phyloP scores from a whole-genome alignment of 2,113 vertebrate species.

The Bostrychus sinensis region DNA sequence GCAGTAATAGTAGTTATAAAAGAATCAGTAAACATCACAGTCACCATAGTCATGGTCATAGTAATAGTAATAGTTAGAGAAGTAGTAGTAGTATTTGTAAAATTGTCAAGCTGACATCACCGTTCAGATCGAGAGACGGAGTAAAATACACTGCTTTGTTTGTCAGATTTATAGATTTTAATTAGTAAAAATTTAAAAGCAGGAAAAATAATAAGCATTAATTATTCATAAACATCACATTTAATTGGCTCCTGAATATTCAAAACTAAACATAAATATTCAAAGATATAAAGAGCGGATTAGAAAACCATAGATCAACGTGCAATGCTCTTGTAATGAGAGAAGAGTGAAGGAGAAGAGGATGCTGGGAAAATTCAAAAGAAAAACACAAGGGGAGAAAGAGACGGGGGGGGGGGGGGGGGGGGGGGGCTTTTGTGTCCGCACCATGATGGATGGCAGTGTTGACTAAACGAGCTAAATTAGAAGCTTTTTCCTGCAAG shows the following conservation, averaged over 20 bases:
- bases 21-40: background rate
- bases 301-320: conserved; percentile 57
- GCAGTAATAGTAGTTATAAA: background rate
- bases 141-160: conserved; percentile 53
- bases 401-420: conserved; percentile 58
- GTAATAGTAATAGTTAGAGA: too few relatives aligned
- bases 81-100: too few relatives aligned
- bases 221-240: conserved; percentile 68
- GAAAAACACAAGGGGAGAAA: conserved; percentile 37
- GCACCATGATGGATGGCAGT: conserved; percentile 71
- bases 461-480: conserved; percentile 74
- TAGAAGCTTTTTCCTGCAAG: conserved; percentile 73
- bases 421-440: conserved; percentile 71
- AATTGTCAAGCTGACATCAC: conserved; percentile 1
- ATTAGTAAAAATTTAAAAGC: conserved; percentile 68
- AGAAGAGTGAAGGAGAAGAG: conserved; percentile 29
- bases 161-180: conserved; percentile 71
- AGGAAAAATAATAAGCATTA: conserved; percentile 66
- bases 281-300: conserved; percentile 61
- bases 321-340: conserved; percentile 49
- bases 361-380: conserved; percentile 21
- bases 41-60: too few relatives aligned
- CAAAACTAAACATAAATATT: conserved; percentile 77
- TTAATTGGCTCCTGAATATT: conserved; percentile 75
- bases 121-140: background rate